phyloP scores from a whole-genome alignment of 1,140 invertebrate species.

The Tetranychus urticae region DNA sequence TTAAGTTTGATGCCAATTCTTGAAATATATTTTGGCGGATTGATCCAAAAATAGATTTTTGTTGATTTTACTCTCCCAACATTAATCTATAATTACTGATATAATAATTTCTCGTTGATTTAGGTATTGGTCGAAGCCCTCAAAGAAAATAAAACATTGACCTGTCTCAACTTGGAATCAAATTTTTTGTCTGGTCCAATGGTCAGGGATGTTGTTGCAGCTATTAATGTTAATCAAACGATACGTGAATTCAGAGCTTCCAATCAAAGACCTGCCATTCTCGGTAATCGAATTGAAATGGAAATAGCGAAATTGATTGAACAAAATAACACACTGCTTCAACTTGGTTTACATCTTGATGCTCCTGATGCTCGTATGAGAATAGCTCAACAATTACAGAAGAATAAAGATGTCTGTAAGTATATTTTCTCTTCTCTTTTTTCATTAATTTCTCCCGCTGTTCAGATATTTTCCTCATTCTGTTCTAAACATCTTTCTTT shows the following conservation, averaged over 20 bases:
- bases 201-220: conserved; percentile 57
- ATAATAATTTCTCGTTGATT: background rate
- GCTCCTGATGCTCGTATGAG: conserved; percentile 82
- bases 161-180: conserved; percentile 81
- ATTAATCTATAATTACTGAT: background rate
- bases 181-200: conserved; percentile 58
- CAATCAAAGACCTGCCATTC: conserved; percentile 81
- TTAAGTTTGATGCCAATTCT: background rate
- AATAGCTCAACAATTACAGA: conserved; percentile 70
- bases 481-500: too few relatives aligned
- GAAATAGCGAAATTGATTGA: conserved; percentile 79
- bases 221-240: conserved; percentile 56
- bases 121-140: conserved; percentile 46
- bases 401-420: conserved; percentile 51
- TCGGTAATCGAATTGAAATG: conserved; percentile 95
- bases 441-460: too few relatives aligned
- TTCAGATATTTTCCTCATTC: too few relatives aligned
- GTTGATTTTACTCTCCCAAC: background rate
- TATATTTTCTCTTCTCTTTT: too few relatives aligned
- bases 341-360: conserved; percentile 79
- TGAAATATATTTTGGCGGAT: background rate
- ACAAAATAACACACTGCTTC: conserved; percentile 67
- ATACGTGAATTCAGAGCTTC: conserved; percentile 79
- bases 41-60: background rate
- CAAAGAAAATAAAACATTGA: conserved; percentile 57